Conservation (phyloP, 2,113 vertebrate genomes). For the Callaeas wilsoni region DNA sequence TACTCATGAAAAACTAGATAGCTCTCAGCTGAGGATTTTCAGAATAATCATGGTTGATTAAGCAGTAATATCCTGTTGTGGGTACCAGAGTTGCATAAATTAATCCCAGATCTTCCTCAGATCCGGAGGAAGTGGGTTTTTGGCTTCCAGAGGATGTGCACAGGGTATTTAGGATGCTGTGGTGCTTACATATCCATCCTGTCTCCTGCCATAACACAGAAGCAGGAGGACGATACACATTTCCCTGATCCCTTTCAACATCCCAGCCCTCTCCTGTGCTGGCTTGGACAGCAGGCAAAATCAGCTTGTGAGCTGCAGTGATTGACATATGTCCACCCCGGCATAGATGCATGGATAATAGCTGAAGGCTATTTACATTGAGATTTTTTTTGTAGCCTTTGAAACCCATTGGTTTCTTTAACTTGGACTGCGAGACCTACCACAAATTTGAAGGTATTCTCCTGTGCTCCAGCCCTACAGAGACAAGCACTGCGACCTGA, state of each 20-base stretch:
- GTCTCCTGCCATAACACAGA: neutral
- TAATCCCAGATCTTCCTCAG: neutral
- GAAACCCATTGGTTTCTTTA: neutral
- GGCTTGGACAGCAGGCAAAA: neutral
- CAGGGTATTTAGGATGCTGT: neutral
- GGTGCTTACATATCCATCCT: fast-evolving
- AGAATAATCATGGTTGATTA: neutral
- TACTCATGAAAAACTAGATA: neutral
- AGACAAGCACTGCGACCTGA: neutral
- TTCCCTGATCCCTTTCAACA: neutral
- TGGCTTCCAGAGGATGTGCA: neutral
- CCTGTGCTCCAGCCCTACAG: neutral
- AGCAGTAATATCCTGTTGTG: neutral
- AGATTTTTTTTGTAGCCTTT: neutral
- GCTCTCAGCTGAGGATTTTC: neutral
- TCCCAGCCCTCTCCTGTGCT: neutral
- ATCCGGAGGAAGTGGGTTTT: neutral
- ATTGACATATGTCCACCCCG: neutral
- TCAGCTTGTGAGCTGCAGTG: neutral
- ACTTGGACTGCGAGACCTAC: neutral
- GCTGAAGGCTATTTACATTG: neutral
- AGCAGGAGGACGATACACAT: neutral
- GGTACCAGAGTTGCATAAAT: neutral
- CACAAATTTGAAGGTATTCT: neutral
- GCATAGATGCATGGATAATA: neutral